phyloP scores from a whole-genome alignment of 2,113 vertebrate species.

The Lepus americanus region DNA sequence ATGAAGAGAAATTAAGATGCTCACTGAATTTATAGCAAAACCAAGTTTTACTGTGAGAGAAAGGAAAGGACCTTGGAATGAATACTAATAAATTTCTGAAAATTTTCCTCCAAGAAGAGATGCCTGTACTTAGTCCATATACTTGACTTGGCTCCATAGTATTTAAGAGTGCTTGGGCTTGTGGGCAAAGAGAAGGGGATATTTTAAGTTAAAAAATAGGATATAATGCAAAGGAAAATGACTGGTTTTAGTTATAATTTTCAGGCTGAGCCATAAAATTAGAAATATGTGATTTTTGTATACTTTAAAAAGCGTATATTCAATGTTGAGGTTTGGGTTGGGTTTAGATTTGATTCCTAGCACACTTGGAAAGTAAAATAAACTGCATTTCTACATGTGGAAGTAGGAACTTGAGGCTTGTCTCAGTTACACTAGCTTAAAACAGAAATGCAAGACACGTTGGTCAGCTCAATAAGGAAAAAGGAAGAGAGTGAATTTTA shows the following conservation, averaged over 20 bases:
- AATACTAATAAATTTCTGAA: neutral
- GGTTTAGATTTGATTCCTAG: neutral
- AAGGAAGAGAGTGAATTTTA: slow-evolving; percentile 3
- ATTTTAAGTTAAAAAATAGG: slow-evolving; percentile 54
- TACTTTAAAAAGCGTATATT: slow-evolving; percentile 43
- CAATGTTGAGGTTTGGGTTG: neutral
- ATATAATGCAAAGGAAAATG: slow-evolving; percentile 2
- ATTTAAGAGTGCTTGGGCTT: neutral
- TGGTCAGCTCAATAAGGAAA: neutral
- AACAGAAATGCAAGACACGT: neutral
- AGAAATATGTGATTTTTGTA: slow-evolving; percentile 22
- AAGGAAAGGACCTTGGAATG: neutral
- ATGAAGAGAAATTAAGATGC: neutral
- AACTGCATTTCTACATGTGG: neutral
- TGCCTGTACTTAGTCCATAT: neutral
- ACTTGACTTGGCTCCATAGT: neutral
- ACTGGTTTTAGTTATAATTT: slow-evolving; percentile 23
- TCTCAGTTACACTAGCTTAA: neutral
- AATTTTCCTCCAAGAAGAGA: neutral
- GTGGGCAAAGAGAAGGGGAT: slow-evolving; percentile 9
- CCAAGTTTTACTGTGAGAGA: neutral
- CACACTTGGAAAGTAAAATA: neutral
- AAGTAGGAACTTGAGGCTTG: neutral
- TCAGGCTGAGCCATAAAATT: slow-evolving; percentile 39
- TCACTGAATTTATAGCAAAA: neutral